Percentiles rank a stretch among this genome's conserved stretches.
phyloP scores from a whole-genome alignment of 1,140 invertebrate genomes.

The Magallana angulata region DNA sequence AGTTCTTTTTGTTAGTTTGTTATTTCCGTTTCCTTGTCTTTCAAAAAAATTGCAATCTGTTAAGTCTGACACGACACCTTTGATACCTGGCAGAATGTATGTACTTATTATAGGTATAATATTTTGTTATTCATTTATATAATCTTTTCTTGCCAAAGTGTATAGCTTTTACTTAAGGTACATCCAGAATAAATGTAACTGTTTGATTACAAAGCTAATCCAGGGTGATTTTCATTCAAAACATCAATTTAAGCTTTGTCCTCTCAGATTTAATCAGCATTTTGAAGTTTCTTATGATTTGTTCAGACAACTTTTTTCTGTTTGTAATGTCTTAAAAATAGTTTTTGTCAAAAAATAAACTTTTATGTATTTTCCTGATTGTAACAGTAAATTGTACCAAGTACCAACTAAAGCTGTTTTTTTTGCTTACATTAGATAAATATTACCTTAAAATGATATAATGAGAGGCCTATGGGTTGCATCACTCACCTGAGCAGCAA shows the following conservation, averaged over 20 bases:
- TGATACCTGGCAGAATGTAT: not conserved
- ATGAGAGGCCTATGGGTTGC: too few species aligned
- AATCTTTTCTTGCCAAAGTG: not conserved
- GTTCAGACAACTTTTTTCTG: too few species aligned
- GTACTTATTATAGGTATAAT: not conserved
- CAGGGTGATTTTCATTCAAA: too few species aligned
- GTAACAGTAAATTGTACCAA: slow-evolving; percentile 6
- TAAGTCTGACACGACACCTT: not conserved
- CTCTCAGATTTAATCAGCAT: too few species aligned
- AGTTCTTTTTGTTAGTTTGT: not conserved
- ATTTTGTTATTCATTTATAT: not conserved
- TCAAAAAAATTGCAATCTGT: not conserved
- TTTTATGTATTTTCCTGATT: slow-evolving; percentile 15
- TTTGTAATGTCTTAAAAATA: too few species aligned
- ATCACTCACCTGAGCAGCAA: too few species aligned
- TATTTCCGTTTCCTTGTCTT: not conserved
- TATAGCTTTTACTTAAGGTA: not conserved
- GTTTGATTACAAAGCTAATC: too few species aligned
- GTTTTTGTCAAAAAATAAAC: not conserved
- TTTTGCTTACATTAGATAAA: too few species aligned
- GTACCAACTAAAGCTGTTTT: not conserved
- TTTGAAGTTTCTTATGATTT: too few species aligned
- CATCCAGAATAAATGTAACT: too few species aligned
- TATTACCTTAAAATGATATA: too few species aligned
- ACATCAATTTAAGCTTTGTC: too few species aligned